Conservation (phyloP, 2,797 vertebrate genomes). For the Anguilla megastoma region DNA sequence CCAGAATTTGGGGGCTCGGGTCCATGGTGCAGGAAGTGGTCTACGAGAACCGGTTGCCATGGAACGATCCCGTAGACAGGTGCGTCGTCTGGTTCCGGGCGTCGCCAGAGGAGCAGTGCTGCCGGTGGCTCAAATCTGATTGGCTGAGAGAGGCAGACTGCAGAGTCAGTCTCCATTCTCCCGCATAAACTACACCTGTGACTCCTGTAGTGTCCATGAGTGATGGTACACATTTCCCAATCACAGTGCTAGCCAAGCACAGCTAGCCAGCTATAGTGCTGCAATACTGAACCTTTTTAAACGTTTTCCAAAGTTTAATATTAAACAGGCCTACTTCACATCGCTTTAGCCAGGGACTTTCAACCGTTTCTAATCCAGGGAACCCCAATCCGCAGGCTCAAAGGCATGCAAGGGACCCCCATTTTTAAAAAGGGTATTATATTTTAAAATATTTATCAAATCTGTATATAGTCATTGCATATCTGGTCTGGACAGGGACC, state of each 20-base stretch:
- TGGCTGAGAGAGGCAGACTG: slow-evolving; percentile 59
- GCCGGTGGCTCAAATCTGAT: slow-evolving; percentile 65
- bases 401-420: too few relatives aligned
- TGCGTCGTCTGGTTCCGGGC: slow-evolving; percentile 62
- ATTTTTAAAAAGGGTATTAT: neutral
- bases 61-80: slow-evolving; percentile 71
- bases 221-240: neutral
- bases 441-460: too few relatives aligned
- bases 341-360: neutral
- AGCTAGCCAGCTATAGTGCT: neutral
- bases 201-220: too few relatives aligned
- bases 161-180: neutral
- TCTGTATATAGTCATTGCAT: too few relatives aligned
- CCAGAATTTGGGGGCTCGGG: slow-evolving; percentile 69
- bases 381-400: too few relatives aligned
- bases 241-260: neutral
- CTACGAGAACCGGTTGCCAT: slow-evolving; percentile 78
- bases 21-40: slow-evolving; percentile 82
- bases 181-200: too few relatives aligned
- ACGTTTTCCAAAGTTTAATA: neutral
- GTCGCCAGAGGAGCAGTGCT: slow-evolving; percentile 66
- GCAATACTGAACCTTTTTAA: neutral
- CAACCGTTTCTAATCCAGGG: too few relatives aligned
- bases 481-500: too few relatives aligned
- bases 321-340: neutral